Base-by-base conservation (phyloP, 2,113 vertebrate species). In the Syngnathoides biaculeatus region DNA sequence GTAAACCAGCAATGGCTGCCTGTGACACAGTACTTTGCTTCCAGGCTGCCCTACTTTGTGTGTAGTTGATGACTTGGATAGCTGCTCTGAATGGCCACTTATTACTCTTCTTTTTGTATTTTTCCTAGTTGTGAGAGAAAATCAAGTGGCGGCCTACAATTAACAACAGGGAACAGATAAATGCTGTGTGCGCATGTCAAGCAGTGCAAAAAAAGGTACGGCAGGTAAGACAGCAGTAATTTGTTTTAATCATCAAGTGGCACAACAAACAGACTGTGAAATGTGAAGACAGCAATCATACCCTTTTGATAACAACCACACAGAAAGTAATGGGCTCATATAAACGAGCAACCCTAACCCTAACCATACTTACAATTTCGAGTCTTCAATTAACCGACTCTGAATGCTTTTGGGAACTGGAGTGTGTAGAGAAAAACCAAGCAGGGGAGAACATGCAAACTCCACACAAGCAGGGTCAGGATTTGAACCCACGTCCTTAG, bases 11-110 rank as follows among this genome's bases (percentile, higher is more conserved):
- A 82, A 80, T 63, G 56, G 74, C 63, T 75, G 83, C 80, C 73
- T 82, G 79, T 70, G 79, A 69, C 60, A 64, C 26, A 71, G 53
- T 45, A 64, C 73, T 81, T 67, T 71, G 72, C 81, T 75, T 74
- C 74, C 22, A 71, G 65, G 74, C 74, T 82, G 84, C 75, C 84
- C 86, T 83, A 87, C 83, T 89, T 89, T 85, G 73, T 55, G 68
- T 72, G 61, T 67, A 81, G 75, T 78, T 86, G 80, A 84, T 86
- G 62, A 87, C 79, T 82, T 75, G 69, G 68, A 80, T 88, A 76
- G 84, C 75, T 82, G 72, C 64, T 74, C 73, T 71, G 72, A 85
- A 79, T 68, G 69, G 72, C 75, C 72, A 86, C 77, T 74, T 74
- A 79, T 78, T 42, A 39, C 26, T 63, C 20, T 67, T 65, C 48